Evolutionary conservation across 2,888 invertebrate genomes (phyloP), one percentile per base, ranked within the genome.

Genomic region (Dicranocentrus wangi): DNA sequence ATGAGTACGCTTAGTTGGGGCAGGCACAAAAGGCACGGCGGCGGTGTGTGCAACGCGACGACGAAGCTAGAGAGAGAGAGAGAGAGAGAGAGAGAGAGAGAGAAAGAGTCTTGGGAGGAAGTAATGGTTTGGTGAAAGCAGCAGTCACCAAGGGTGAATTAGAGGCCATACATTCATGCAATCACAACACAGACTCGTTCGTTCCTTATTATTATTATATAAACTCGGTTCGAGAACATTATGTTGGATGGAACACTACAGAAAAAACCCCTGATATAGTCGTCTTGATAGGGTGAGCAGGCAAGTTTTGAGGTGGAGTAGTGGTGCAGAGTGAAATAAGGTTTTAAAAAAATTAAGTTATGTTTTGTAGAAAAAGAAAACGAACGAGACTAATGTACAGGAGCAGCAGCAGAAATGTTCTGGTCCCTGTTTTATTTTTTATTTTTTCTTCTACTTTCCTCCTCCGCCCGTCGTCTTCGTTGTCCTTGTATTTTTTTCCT

Each of bases 111-210:
- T 47, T 42, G 61, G 17, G 32, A 47, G 17, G 32, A 51, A 55
- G 78, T 78, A 78, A 71, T 78, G 65, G 71, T 15, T 78, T 78
- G 78, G 78, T 78, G 78, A 78, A 78, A 78, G 78, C 78, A 70
- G 70, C 71, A 78, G 78, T 78, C 78, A 71, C 65, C 70, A 71
- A 71, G 71, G 65, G 77, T 70, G 78, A 78, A 78, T 78, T 78
- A 78, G 61, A 78, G 71, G 78, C 78, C 71, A 78, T 70, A 71
- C 71, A 53, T 70, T 78, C 70, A 71, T 78, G 71, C 63, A 77
- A 77, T 77, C 77, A 77, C 77, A 77, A 70, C 77, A 69, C 39
- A 1, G 27, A 19, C n/a, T n/a, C n/a, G n/a, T n/a, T n/a, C n/a
- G 21, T 2, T 1, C 58, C 3, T 15, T 58, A 7, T 8, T 39